Evolutionary conservation across 2,888 invertebrate species (phyloP), one percentile per base, ranked within the genome.

Genomic region (Pterostichus niger): DNA sequence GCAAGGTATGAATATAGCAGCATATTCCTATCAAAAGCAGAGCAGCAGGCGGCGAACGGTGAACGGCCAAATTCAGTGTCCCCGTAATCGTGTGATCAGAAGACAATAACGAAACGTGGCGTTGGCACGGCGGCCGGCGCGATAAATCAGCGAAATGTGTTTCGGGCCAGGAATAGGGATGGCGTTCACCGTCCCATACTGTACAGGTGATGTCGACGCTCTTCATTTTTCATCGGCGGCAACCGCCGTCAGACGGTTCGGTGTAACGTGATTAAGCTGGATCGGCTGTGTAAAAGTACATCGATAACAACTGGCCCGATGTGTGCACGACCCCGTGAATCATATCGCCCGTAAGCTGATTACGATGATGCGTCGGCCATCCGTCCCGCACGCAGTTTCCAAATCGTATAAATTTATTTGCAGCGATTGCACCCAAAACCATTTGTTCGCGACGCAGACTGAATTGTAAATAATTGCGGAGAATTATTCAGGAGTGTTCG

Each of bases 401-500:
- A 71, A 54, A 54, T 82, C 82, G 54, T 82, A 71, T 71, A 56
- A 82, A 82, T 82, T 73, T 82, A 71, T 81, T 81, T 81, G 81
- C 81, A 73, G 56, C 61, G 82, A 82, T 82, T 82, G 82, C 82
- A 82, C 61, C 56, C 82, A 44, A 82, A 82, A 75, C 82, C 82
- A 82, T 82, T 82, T 82, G 82, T 59, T 49, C 75, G 82, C 82
- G 59, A 82, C 82, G 82, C 75, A 59, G 31, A 64, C 46, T 75
- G 75, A 82, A 82, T 82, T 75, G 82, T 73, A 82, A 82, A 82
- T 82, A 73, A 82, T 82, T 82, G 75, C 75, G 59, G 73, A 68
- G 81, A 71, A 81, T 75, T 82, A 61, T 75, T 82, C 75, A 54
- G 61, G 61, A 17, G 31, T 75, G 75, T 24, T 82, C 59, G 49